These are phyloP conservation scores for Heliconius ethilla DNA, from an alignment of 2,888 invertebrate genomes.

Conservation along the genomic window DNA sequence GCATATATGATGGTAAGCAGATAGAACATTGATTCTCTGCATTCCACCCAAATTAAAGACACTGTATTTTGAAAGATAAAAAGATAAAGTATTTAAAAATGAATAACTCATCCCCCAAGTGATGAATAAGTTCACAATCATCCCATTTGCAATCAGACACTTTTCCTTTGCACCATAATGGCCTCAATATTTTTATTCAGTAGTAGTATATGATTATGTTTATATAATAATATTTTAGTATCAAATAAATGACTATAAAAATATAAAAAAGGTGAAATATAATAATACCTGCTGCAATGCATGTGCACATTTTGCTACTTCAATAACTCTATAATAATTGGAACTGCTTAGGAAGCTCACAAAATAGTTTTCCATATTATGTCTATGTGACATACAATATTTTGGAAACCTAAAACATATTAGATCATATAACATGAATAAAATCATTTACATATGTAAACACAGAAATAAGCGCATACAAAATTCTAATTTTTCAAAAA, in stretches of 20 bases:
- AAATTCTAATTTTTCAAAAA: no score
- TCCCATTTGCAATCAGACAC: no score
- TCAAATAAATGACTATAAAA: not conserved
- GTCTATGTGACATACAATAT: slow-evolving; percentile 67
- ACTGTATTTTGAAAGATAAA: no score
- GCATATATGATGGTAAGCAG: no score
- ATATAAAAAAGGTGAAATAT: not conserved
- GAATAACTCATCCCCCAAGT: no score
- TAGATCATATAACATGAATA: not conserved
- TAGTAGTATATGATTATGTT: not conserved
- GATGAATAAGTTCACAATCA: no score
- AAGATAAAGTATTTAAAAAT: no score
- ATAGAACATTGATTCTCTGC: no score
- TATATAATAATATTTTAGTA: not conserved
- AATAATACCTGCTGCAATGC: slow-evolving; percentile 67
- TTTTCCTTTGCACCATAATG: no score
- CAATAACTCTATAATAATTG: slow-evolving; percentile 64
- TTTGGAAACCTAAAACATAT: slow-evolving; percentile 66
- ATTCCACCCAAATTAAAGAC: no score
- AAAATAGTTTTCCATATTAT: slow-evolving; percentile 61
- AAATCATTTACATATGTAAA: not conserved
- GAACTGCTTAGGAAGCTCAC: slow-evolving; percentile 57
- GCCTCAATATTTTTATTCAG: no score
- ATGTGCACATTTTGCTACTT: slow-evolving; percentile 73
- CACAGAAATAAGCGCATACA: no score